phyloP scores from a whole-genome alignment of 2,797 vertebrate species.

The Coluber constrictor region DNA sequence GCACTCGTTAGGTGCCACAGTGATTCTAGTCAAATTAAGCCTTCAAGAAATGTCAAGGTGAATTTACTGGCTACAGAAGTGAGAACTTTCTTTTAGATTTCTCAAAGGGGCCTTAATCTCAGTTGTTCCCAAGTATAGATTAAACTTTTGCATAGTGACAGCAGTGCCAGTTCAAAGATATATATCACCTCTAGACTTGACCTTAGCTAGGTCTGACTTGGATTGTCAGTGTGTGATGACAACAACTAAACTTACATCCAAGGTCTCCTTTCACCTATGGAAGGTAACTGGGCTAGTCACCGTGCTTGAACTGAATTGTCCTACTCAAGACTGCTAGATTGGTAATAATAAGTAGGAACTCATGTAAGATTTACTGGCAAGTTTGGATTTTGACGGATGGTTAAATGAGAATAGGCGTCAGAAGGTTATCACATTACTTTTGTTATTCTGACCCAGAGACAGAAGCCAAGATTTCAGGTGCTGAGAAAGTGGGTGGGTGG shows the following conservation, averaged over 20 bases:
- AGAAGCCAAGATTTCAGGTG: neutral
- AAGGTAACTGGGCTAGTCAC: neutral
- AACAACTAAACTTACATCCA: neutral
- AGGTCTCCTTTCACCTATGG: neutral
- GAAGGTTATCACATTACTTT: neutral
- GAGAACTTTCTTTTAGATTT: neutral
- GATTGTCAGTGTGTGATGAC: neutral
- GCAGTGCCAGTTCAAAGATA: neutral
- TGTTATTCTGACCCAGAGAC: neutral
- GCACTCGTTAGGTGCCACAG: neutral
- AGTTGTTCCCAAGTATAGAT: neutral
- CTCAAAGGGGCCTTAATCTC: neutral
- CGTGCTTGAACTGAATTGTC: neutral
- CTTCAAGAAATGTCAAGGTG: neutral
- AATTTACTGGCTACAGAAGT: neutral
- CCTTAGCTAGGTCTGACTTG: neutral
- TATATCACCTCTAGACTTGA: neutral
- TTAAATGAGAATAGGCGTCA: neutral
- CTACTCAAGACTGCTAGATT: neutral
- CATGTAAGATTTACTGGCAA: neutral
- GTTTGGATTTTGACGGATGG: neutral
- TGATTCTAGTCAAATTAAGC: neutral
- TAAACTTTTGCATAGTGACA: neutral
- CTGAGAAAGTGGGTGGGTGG: neutral
- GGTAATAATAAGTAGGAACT: neutral